Conservation (phyloP, 53 echinoderm and acorn worm species). For the Luidia sarsii region DNA sequence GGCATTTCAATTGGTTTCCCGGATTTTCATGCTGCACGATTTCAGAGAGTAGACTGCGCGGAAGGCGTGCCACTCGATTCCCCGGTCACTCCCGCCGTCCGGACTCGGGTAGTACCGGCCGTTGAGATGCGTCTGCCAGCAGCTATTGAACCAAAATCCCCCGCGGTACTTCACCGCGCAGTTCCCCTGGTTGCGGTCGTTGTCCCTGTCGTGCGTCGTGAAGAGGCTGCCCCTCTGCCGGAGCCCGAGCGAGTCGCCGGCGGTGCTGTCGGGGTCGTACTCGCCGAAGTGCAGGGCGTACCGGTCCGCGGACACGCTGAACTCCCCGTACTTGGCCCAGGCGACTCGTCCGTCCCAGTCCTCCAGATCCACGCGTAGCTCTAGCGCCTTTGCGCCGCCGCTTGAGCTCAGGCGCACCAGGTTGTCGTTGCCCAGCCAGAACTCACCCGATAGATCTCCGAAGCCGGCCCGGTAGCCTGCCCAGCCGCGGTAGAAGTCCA, state of each 20-base stretch:
- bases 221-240: not conserved
- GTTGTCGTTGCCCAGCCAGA: no score
- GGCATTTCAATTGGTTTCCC: not conserved
- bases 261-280: not conserved
- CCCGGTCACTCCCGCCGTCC: not conserved
- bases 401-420: not conserved
- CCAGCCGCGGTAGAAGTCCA: no score
- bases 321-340: not conserved
- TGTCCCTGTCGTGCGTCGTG: slow-evolving; percentile 7
- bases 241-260: slow-evolving; percentile 1
- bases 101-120: slow-evolving; percentile 9
- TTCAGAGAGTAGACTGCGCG: slow-evolving; percentile 6
- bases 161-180: not conserved
- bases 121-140: slow-evolving; percentile 11
- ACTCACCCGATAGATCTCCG: no score
- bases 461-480: no score
- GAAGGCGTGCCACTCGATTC: slow-evolving; percentile 15
- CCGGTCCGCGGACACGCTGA: not conserved
- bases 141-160: slow-evolving; percentile 28
- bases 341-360: not conserved
- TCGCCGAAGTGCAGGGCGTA: slow-evolving; percentile 3
- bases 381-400: not conserved
- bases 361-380: slow-evolving; percentile 22
- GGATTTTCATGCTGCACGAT: slow-evolving; percentile 29
- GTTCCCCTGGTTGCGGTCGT: not conserved